Percentiles rank a stretch among this genome's conserved stretches.
Evolutionary conservation across 2,888 invertebrate genomes (phyloP).

Genomic region (Tipula unca): DNA sequence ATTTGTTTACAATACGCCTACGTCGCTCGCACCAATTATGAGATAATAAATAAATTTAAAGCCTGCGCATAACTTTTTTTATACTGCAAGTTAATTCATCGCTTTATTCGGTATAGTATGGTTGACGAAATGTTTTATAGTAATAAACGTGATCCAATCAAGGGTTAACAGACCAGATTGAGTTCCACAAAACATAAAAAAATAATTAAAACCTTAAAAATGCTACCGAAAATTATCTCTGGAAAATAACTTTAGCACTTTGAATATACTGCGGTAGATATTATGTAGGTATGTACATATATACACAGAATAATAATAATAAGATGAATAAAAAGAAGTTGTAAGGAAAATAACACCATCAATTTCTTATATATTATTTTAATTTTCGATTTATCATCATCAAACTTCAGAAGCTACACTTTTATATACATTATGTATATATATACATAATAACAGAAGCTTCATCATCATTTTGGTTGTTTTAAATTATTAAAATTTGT

Average conservation of each 20-base stretch:
- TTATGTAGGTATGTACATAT: too few species aligned
- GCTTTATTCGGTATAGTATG: too few species aligned
- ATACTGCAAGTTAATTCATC: neutral
- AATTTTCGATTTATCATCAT: conserved; percentile 8
- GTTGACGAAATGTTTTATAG: too few species aligned
- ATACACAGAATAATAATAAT: neutral
- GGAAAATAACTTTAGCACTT: conserved; percentile 20
- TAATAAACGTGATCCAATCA: neutral
- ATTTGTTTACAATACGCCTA: too few species aligned
- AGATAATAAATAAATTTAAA: too few species aligned
- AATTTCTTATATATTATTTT: neutral
- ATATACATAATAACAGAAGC: neutral
- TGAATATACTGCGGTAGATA: conserved; percentile 14
- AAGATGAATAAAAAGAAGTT: neutral
- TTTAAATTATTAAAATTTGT: neutral
- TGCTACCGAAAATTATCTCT: conserved; percentile 20
- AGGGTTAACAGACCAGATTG: neutral
- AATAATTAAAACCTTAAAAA: conserved; percentile 10
- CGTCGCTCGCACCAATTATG: too few species aligned
- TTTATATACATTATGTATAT: neutral
- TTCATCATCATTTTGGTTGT: neutral
- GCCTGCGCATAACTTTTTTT: too few species aligned
- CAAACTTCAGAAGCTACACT: neutral
- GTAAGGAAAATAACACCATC: neutral
- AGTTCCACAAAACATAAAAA: neutral